Base-by-base conservation (phyloP, 2,113 vertebrate genomes). In the Atractosteus spatula region DNA sequence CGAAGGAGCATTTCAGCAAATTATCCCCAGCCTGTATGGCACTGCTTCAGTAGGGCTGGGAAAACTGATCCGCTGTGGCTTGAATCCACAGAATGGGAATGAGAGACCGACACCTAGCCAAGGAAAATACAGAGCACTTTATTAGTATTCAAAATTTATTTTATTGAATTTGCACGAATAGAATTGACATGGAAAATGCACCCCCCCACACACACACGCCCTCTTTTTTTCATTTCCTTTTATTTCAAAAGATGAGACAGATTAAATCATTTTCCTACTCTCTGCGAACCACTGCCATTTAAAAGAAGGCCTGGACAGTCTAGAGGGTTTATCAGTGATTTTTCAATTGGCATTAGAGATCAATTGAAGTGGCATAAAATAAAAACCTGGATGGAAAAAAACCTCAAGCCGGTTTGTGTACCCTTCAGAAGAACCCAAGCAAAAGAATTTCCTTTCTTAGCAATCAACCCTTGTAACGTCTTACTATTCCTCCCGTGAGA, bases 91-190 rank as follows among this genome's bases (percentile, higher is more conserved):
- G 89, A 76, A 80, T 85, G 89, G 87, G 81, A 84, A 71, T 77
- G 84, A 64, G 71, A 84, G 84, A 88, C 88, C 79, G 83, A 87
- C 83, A 85, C 88, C 81, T 81, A 83, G 95, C 95, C 95, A 97
- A 98, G 92, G 87, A 95, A 96, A 96, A 98, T 93, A 97, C 91
- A 93, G 90, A 87, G 85, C 84, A 80, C 92, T 93, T 94, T 94
- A 96, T 94, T 97, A 93, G 95, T 93, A 94, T 95, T 97, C 94
- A 94, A 89, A 96, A 94, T 94, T 95, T 91, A 95, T 96, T 96
- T 96, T 94, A 97, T 95, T 95, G 92, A 91, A 92, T 93, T 93
- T 90, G 91, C 92, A 91, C 90, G 94, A 92, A 93, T 66, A 92
- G 91, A 87, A 86, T 29, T 84, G 90, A 87, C 91, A 86, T 42